Base-by-base conservation (phyloP, 1,140 invertebrate species). In the Nephila pilipes region DNA sequence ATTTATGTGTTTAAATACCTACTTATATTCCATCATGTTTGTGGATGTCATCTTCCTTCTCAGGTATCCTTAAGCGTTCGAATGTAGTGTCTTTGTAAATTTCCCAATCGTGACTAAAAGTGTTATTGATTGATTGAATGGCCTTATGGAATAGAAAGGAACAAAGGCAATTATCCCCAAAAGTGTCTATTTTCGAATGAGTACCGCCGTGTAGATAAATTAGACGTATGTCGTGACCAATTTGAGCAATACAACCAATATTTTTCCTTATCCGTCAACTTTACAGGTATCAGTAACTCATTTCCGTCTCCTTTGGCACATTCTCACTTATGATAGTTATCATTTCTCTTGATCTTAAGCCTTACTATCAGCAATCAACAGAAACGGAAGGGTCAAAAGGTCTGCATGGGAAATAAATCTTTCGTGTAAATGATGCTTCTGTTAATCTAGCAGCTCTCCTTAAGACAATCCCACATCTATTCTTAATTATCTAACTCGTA, bases 331-430 rank as follows among this genome's bases (percentile, higher is more conserved):
- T 46, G 46, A 16, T 20, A 36, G 69, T 29, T 75, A 75, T 75
- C 32, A 75, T 36, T 75, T 36, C 32, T 75, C 4, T 10, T 3
- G 18, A 75, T 75, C 69, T 32, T 25, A 32, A 32, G 69, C 29
- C 69, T 18, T 36, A 20, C 25, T 60, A 75, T 75, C 69, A 75
- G 69, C 69, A 75, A 75, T 75, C 69, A 75, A 18, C 69, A 75
- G 69, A 18, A 32, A 20, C 69, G 18, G 63, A 32, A 29, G 69
- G n/a, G 69, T 75, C 69, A 36, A 75, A 75, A 29, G 29, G 25
- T 75, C 25, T 32, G 32, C 69, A 18, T 36, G 36, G 3, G 69
- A 75, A 75, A 75, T 75, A 75, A 75, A 75, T 75, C 69, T 29
- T 32, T 75, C 20, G 14, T 25, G 69, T 18, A 75, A 75, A 75